A percentile compares a stretch with the other conserved stretches of the same genome.
phyloP scores from a whole-genome alignment of 2,888 invertebrate species.

The Odontothrips loti region DNA sequence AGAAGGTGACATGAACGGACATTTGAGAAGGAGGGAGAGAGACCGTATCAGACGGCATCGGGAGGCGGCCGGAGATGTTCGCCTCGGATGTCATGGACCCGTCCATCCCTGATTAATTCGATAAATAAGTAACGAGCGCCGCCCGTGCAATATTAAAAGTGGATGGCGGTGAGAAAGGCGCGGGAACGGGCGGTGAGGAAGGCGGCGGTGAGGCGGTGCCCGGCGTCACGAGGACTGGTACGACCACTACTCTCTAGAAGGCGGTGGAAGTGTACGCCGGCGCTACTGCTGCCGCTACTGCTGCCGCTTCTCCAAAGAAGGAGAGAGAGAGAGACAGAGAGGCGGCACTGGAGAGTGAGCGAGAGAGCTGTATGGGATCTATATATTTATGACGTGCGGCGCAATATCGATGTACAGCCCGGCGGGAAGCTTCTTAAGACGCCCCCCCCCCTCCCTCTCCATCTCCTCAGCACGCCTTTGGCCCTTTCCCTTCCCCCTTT shows the following conservation, averaged over 20 bases:
- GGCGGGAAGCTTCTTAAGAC: constrained; percentile 18
- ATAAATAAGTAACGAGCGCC: constrained; percentile 7
- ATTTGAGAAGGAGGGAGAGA: too few relatives aligned
- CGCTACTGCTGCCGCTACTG: too few relatives aligned
- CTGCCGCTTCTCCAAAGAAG: neutral
- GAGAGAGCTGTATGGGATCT: neutral
- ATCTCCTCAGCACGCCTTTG: too few relatives aligned
- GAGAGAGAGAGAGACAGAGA: neutral
- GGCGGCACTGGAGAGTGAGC: neutral
- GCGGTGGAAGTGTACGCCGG: neutral
- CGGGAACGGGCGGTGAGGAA: too few relatives aligned
- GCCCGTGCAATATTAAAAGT: constrained; percentile 16
- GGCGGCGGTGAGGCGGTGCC: too few relatives aligned
- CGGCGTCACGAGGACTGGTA: too few relatives aligned
- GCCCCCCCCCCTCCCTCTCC: neutral
- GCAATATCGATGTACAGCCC: constrained; percentile 21
- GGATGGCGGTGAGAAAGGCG: neutral
- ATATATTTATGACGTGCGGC: constrained; percentile 19
- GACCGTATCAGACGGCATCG: too few relatives aligned
- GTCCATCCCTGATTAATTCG: constrained; percentile 17
- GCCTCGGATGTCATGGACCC: constrained; percentile 10
- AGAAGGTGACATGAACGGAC: too few relatives aligned
- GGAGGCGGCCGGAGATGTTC: neutral
- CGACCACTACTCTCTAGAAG: too few relatives aligned
- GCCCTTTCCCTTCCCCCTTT: neutral